phyloP scores from a whole-genome alignment of 1,140 invertebrate species.

The Ericerus pela region DNA sequence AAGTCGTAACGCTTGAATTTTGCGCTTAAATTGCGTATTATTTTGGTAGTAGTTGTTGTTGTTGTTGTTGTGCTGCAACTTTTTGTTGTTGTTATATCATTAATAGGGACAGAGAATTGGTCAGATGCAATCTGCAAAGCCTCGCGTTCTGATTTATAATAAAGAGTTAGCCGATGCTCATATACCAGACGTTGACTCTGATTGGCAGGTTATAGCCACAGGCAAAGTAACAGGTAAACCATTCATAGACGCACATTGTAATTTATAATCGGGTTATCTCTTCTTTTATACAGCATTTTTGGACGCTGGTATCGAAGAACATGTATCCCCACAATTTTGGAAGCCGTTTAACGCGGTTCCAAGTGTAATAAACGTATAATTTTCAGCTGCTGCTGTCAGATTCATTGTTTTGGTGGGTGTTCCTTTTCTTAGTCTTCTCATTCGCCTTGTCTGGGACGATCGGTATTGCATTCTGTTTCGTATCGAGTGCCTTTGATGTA shows the following conservation, averaged over 20 bases:
- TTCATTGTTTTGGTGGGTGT: too few species aligned
- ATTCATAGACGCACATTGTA: conserved; percentile 10
- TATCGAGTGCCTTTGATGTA: too few species aligned
- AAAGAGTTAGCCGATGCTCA: conserved; percentile 40
- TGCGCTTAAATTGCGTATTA: not conserved
- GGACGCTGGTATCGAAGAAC: too few species aligned
- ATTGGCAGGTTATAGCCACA: conserved; percentile 49
- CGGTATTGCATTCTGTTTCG: too few species aligned
- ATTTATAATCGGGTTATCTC: conserved; percentile 14
- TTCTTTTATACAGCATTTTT: conserved; percentile 22
- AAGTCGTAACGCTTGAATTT: too few species aligned
- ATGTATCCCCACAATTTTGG: too few species aligned
- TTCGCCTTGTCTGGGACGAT: too few species aligned
- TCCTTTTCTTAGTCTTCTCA: too few species aligned
- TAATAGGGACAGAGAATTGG: conserved; percentile 32
- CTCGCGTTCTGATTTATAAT: conserved; percentile 41
- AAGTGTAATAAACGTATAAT: too few species aligned
- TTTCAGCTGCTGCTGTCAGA: too few species aligned
- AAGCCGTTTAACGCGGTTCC: too few species aligned
- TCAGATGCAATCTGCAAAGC: conserved; percentile 41
- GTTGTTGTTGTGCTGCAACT: conserved; percentile 6
- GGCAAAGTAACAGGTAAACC: conserved; percentile 37
- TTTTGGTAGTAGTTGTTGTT: conserved; percentile 10
- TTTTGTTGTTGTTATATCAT: conserved; percentile 14
- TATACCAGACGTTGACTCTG: conserved; percentile 41